Conservation (phyloP, 2,113 vertebrate genomes). For the Myiozetetes cayanensis region DNA sequence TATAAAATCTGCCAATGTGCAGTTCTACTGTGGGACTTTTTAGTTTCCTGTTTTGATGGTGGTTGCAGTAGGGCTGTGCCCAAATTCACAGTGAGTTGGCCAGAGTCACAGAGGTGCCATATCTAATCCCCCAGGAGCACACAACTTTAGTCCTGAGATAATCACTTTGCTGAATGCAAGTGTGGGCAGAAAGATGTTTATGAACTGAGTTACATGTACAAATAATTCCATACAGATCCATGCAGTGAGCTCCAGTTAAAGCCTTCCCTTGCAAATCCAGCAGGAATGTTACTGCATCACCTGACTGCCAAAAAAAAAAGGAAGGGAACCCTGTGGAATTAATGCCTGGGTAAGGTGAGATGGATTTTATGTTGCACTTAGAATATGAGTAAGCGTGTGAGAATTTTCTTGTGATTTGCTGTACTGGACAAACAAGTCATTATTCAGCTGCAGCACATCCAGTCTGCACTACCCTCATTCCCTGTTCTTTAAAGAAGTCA, state of each 20-base stretch:
- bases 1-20: not conserved
- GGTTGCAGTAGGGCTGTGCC: not conserved
- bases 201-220: not conserved
- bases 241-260: not conserved
- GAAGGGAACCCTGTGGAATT: not conserved
- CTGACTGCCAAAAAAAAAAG: not conserved
- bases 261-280: not conserved
- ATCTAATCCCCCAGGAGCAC: not conserved
- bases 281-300: not conserved
- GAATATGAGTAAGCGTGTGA: not conserved
- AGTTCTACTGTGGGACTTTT: not conserved
- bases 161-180: not conserved
- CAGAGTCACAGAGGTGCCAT: not conserved
- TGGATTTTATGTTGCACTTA: not conserved
- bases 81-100: not conserved
- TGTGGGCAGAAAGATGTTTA: not conserved
- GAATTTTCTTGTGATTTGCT: constrained; percentile 11
- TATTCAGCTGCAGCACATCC: not conserved
- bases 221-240: not conserved
- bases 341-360: not conserved
- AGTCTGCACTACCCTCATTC: not conserved
- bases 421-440: not conserved
- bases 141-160: not conserved
- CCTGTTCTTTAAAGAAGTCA: not conserved
- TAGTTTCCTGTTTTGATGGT: not conserved